These are phyloP conservation scores for Opisthocomus hoazin DNA, from an alignment of 2,113 vertebrate genomes.

Conservation along the genomic window DNA sequence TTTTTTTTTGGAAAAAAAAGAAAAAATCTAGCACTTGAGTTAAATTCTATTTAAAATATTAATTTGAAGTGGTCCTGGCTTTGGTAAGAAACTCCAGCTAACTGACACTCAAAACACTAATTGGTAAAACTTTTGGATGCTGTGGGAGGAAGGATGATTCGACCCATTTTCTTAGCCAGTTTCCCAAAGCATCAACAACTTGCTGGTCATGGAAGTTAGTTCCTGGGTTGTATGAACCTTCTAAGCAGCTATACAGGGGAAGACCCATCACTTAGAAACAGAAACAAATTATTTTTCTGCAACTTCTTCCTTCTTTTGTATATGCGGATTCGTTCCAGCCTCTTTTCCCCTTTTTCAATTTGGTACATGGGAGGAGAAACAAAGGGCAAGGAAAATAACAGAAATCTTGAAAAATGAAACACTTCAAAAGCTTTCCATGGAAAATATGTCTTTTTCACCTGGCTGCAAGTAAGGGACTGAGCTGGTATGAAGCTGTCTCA, in stretches of 20 bases:
- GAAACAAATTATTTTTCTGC: not conserved
- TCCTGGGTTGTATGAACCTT: not conserved
- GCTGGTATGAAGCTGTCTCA: not conserved
- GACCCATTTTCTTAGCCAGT: not conserved
- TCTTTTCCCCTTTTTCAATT: not conserved
- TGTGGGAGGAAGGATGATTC: not conserved
- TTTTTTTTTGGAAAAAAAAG: not conserved
- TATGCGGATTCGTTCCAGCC: not conserved
- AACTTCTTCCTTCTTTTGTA: not conserved
- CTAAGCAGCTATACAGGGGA: not conserved
- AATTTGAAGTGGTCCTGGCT: not conserved
- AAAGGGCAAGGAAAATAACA: not conserved
- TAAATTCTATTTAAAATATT: not conserved
- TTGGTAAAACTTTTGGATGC: not conserved
- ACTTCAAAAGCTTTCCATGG: not conserved
- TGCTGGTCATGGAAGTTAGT: not conserved
- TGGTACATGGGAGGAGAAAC: not conserved
- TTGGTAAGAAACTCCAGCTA: not conserved
- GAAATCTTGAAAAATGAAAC: not conserved
- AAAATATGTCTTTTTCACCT: not conserved
- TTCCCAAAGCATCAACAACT: not conserved
- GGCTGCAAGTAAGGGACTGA: not conserved
- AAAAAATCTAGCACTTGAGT: not conserved
- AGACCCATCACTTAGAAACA: not conserved
- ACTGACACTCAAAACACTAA: not conserved